Evolutionary conservation across 2,113 vertebrate genomes (phyloP).

Genomic region (Mungos mungo): DNA sequence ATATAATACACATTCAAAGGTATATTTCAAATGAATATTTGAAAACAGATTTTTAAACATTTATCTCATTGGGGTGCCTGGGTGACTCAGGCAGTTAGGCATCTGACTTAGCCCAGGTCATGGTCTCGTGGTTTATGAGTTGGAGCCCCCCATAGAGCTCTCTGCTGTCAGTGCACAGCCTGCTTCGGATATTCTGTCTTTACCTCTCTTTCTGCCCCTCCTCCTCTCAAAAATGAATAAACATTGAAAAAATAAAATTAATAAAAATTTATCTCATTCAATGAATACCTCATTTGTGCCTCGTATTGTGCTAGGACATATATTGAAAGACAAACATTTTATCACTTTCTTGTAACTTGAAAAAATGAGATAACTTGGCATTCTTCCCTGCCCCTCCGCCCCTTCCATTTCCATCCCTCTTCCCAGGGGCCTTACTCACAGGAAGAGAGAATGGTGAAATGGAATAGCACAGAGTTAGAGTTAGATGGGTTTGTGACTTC

Average conservation of each 20-base stretch:
- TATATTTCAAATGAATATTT: neutral
- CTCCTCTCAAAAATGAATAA: too few species aligned
- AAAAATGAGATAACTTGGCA: neutral
- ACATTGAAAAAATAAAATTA: too few species aligned
- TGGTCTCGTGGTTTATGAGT: too few species aligned
- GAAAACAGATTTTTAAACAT: neutral
- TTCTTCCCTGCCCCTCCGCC: fast-evolving
- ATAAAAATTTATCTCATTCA: neutral
- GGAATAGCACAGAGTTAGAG: neutral
- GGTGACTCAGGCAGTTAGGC: too few species aligned
- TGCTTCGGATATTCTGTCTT: too few species aligned
- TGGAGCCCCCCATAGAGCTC: too few species aligned
- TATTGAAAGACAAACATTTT: neutral
- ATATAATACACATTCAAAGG: neutral
- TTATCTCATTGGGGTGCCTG: neutral
- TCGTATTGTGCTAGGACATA: neutral
- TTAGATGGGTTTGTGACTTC: neutral
- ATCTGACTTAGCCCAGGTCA: too few species aligned
- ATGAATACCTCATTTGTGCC: neutral
- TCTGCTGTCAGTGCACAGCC: too few species aligned
- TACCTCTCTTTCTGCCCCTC: too few species aligned
- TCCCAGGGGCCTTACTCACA: neutral
- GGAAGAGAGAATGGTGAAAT: neutral
- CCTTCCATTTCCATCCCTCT: neutral
- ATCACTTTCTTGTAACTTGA: neutral